Evolutionary conservation across 2,888 invertebrate species (phyloP).

Genomic region (Achlya flavicornis): DNA sequence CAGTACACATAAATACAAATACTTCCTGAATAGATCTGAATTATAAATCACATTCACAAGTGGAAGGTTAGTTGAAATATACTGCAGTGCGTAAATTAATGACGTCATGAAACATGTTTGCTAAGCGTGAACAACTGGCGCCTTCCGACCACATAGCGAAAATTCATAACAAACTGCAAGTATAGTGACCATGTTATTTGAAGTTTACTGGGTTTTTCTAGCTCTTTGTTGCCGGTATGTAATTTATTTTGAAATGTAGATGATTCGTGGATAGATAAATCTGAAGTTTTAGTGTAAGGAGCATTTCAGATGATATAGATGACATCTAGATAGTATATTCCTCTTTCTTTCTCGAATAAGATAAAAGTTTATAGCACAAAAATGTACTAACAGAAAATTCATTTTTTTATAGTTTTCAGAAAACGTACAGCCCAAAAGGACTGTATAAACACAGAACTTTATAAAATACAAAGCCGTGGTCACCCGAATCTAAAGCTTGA

Average conservation of each 20-base stretch:
- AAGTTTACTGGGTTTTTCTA: background rate
- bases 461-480: background rate
- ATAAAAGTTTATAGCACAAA: background rate
- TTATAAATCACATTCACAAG: background rate
- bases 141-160: conserved; percentile 30
- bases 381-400: no score
- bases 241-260: background rate
- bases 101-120: conserved; percentile 28
- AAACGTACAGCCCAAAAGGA: no score
- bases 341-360: background rate
- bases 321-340: background rate
- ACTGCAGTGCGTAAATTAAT: conserved; percentile 16
- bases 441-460: background rate
- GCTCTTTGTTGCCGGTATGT: background rate
- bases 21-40: conserved; percentile 3
- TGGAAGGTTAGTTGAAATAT: conserved; percentile 3
- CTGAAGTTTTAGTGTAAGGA: no score
- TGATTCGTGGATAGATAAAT: background rate
- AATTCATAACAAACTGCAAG: conserved; percentile 6
- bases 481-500: conserved; percentile 17
- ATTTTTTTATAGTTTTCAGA: no score
- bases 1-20: background rate
- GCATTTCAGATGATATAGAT: no score
- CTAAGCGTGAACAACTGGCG: conserved; percentile 34
- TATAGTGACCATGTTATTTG: background rate